Conservation (phyloP, 1,140 invertebrate genomes). For the Danaus melanippus region DNA sequence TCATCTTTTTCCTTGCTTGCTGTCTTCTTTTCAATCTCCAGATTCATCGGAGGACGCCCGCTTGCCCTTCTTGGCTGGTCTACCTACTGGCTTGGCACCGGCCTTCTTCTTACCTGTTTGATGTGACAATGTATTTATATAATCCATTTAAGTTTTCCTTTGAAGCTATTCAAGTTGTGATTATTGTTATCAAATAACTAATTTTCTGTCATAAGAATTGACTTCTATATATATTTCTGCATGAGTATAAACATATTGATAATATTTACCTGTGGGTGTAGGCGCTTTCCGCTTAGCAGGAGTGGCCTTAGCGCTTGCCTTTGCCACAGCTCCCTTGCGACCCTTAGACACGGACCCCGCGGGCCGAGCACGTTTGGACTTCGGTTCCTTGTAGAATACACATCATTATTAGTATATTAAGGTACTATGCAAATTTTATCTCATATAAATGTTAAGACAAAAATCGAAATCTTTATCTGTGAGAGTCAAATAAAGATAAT, state of each 20-base stretch:
- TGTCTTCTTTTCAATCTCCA: slow-evolving; percentile 68
- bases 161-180: no score
- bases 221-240: no score
- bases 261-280: slow-evolving; percentile 56
- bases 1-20: slow-evolving; percentile 61
- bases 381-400: slow-evolving; percentile 45
- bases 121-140: background rate
- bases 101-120: slow-evolving; percentile 47
- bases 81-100: slow-evolving; percentile 34
- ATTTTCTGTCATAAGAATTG: no score
- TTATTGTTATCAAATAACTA: no score
- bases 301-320: slow-evolving; percentile 49
- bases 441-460: no score
- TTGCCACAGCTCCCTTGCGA: slow-evolving; percentile 53
- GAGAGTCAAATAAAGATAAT: no score
- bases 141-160: no score
- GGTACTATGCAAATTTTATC: no score
- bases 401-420: no score
- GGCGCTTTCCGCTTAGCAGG: slow-evolving; percentile 66
- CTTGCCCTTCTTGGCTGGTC: slow-evolving; percentile 55
- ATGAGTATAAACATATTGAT: no score
- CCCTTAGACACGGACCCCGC: slow-evolving; percentile 41
- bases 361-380: slow-evolving; percentile 57
- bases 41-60: slow-evolving; percentile 70
- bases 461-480: no score